Evolutionary conservation across 2,888 invertebrate species (phyloP).

Genomic region (Deilephila porcellus): DNA sequence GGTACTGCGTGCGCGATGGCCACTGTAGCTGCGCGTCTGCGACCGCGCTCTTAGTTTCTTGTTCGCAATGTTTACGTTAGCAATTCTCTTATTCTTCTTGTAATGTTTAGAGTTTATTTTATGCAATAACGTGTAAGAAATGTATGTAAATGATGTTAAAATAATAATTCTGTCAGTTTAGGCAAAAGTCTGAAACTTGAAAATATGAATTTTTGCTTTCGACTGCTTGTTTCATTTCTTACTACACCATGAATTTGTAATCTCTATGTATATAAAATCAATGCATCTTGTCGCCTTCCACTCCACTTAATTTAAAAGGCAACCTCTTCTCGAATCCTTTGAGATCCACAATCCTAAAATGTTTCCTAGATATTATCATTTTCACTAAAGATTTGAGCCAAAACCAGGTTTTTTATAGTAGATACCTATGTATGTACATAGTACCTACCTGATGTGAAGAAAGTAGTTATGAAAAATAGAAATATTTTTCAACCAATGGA

Average conservation of each 20-base stretch:
- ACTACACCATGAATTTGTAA: neutral
- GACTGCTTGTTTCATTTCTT: slow-evolving; percentile 46
- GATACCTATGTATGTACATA: too few species aligned
- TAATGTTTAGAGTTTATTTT: slow-evolving; percentile 51
- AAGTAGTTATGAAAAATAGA: too few species aligned
- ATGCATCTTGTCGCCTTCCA: too few species aligned
- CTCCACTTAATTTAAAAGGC: too few species aligned
- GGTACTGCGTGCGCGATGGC: neutral
- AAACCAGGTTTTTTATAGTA: too few species aligned
- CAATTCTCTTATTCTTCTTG: slow-evolving; percentile 36
- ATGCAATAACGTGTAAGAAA: slow-evolving; percentile 58
- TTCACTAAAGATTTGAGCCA: too few species aligned
- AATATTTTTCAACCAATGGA: too few species aligned
- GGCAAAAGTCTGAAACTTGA: slow-evolving; percentile 77
- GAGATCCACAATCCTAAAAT: too few species aligned
- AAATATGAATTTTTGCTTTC: slow-evolving; percentile 80
- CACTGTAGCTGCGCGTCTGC: neutral
- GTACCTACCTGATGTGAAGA: too few species aligned
- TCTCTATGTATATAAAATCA: neutral
- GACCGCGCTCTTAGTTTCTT: neutral
- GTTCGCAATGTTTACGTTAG: slow-evolving; percentile 36
- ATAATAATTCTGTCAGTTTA: slow-evolving; percentile 67
- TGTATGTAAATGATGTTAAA: slow-evolving; percentile 56
- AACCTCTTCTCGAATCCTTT: too few species aligned
- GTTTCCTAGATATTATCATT: too few species aligned